Percentiles rank a stretch among this genome's conserved stretches.
phyloP scores from a whole-genome alignment of 2,113 vertebrate species.

The Chunga burmeisteri region DNA sequence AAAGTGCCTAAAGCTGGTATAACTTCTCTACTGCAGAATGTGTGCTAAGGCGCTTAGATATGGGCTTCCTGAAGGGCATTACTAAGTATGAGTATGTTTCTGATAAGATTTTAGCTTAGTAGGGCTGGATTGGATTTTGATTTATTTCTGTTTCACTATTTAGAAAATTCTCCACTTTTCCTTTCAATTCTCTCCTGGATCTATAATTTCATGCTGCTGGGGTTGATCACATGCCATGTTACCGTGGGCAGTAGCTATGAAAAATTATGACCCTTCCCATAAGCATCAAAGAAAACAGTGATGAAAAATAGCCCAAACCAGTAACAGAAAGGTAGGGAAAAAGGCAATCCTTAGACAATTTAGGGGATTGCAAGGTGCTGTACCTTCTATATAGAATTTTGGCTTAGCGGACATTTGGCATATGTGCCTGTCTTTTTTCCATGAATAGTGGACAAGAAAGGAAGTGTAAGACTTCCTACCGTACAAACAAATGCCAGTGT shows the following conservation, averaged over 20 bases:
- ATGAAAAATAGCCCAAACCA: neutral
- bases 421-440: neutral
- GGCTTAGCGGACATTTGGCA: accelerated
- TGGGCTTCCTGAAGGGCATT: neutral
- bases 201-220: neutral
- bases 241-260: neutral
- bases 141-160: neutral
- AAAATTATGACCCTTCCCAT: neutral
- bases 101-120: neutral
- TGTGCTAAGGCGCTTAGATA: neutral
- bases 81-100: neutral
- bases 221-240: neutral
- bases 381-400: neutral
- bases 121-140: neutral
- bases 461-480: neutral
- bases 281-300: neutral
- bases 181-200: neutral
- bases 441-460: neutral
- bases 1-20: neutral
- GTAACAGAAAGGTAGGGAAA: neutral
- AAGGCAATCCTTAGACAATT: neutral
- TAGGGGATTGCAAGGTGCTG: neutral
- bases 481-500: neutral
- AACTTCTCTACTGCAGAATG: neutral
- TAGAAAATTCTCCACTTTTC: neutral